A percentile compares a stretch with the other conserved stretches of the same genome.
These are phyloP conservation scores for Drosophila varians DNA, from an alignment of 1,140 invertebrate genomes.

Conservation along the genomic window DNA sequence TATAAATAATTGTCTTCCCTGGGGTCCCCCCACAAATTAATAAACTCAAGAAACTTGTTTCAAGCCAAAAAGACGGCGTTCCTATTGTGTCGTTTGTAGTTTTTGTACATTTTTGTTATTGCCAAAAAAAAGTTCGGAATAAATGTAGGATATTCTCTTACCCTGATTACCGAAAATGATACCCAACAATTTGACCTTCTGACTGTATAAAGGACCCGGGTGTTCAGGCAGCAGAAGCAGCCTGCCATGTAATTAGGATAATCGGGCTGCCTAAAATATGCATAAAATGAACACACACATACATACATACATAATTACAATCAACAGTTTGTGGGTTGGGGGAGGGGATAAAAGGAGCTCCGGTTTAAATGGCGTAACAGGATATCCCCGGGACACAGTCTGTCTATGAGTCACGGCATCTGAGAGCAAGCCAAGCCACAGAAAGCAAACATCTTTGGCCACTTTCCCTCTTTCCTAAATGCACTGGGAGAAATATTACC, in stretches of 20 bases:
- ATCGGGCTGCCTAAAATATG: constrained; percentile 63
- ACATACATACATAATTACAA: constrained; percentile 37
- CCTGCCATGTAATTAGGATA: constrained; percentile 58
- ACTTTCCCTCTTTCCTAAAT: not conserved
- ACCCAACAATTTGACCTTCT: not conserved
- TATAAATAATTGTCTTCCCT: not conserved
- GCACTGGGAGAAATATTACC: not conserved
- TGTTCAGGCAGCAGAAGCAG: not conserved
- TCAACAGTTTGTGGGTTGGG: constrained; percentile 54
- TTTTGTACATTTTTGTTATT: constrained; percentile 9
- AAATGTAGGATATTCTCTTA: not conserved
- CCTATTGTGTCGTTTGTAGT: constrained; percentile 14
- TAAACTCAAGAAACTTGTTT: constrained; percentile 13
- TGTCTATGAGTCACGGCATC: constrained; percentile 21
- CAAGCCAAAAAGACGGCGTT: not conserved
- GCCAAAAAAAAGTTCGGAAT: constrained; percentile 6
- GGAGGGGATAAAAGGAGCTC: constrained; percentile 12
- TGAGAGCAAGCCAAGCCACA: constrained; percentile 5
- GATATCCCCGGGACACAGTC: constrained; percentile 33
- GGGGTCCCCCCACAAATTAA: constrained; percentile 9
- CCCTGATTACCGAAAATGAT: not conserved
- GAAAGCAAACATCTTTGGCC: constrained; percentile 21
- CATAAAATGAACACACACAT: constrained; percentile 33
- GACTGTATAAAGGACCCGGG: not conserved
- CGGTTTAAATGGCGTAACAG: constrained; percentile 45